A percentile compares a stretch with the other conserved stretches of the same genome.
phyloP scores from a whole-genome alignment of 2,888 invertebrate genomes.

The Apodemia zela region DNA sequence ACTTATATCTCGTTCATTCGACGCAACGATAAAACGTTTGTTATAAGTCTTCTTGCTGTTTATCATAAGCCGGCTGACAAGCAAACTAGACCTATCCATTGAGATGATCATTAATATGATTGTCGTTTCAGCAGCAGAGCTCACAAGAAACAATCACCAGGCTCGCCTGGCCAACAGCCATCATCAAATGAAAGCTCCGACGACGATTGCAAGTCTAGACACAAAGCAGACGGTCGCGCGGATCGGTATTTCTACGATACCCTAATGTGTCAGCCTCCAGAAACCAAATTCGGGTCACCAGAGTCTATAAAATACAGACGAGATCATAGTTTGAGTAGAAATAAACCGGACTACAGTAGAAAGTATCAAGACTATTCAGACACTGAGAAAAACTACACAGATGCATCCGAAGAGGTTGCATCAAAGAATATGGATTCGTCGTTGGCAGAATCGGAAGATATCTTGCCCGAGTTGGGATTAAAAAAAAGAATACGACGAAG shows the following conservation, averaged over 20 bases:
- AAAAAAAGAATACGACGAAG: conserved; percentile 56
- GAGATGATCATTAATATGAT: too few species aligned
- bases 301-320: conserved; percentile 43
- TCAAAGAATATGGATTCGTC: conserved; percentile 62
- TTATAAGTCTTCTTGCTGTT: too few species aligned
- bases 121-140: conserved; percentile 36
- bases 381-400: conserved; percentile 57
- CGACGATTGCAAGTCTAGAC: conserved; percentile 46
- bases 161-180: conserved; percentile 43
- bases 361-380: conserved; percentile 51
- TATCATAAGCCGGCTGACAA: too few species aligned
- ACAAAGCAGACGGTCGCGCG: conserved; percentile 50
- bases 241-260: conserved; percentile 67
- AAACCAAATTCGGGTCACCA: conserved; percentile 42
- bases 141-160: conserved; percentile 44
- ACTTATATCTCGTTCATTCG: too few species aligned
- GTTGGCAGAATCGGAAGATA: conserved; percentile 54
- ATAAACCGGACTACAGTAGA: conserved; percentile 45
- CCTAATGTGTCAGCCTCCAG: conserved; percentile 57
- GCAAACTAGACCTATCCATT: too few species aligned
- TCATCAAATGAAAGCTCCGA: conserved; percentile 64
- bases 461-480: conserved; percentile 48
- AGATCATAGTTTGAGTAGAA: conserved; percentile 39
- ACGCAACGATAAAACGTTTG: too few species aligned
- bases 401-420: conserved; percentile 53